phyloP scores from a whole-genome alignment of 2,797 vertebrate genomes.

The Pangasius djambal region DNA sequence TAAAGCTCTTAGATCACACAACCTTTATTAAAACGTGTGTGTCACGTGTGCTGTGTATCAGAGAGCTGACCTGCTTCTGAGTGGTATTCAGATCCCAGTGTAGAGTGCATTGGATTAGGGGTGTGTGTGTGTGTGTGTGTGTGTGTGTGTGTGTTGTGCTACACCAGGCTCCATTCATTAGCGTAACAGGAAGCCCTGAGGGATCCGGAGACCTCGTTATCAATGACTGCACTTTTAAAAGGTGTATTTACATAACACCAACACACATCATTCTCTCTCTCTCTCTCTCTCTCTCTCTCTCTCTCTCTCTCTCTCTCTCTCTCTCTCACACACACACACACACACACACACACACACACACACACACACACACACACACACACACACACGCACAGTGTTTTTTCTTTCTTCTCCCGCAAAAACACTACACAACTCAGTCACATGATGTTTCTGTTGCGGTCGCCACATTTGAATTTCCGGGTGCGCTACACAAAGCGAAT shows the following conservation, averaged over 20 bases:
- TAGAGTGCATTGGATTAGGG: conserved; percentile 16
- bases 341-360: conserved; percentile 16
- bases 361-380: conserved; percentile 18
- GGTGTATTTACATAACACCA: conserved; percentile 54
- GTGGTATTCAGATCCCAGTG: conserved; percentile 54
- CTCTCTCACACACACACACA: background rate
- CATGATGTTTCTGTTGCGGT: too few relatives aligned
- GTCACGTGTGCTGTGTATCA: background rate
- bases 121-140: conserved; percentile 36
- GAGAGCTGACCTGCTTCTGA: background rate
- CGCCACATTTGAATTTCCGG: background rate
- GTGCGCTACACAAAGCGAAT: background rate
- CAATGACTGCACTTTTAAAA: conserved; percentile 66
- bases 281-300: background rate
- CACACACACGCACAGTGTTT: conserved; percentile 14
- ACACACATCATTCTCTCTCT: conserved; percentile 15
- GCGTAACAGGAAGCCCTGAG: conserved; percentile 63
- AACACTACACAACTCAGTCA: background rate
- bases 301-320: background rate
- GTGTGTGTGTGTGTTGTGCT: conserved; percentile 29
- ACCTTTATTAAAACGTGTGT: background rate
- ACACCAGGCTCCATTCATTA: conserved; percentile 59
- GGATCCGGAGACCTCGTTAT: conserved; percentile 66
- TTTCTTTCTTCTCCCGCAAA: background rate
- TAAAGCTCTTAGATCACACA: background rate